phyloP scores from a whole-genome alignment of 2,888 invertebrate species.

The Campoletis raptor region DNA sequence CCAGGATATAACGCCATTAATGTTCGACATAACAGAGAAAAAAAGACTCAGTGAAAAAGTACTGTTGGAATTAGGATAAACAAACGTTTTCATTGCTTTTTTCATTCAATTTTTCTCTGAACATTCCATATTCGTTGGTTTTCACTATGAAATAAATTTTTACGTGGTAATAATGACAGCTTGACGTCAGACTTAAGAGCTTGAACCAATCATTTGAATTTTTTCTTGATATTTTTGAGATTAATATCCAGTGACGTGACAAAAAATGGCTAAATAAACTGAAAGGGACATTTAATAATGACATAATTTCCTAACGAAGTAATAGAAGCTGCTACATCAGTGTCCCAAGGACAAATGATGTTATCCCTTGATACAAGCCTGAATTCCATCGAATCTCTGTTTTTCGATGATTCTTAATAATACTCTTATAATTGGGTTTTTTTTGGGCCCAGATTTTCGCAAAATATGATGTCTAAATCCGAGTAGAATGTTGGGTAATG shows the following conservation, averaged over 20 bases:
- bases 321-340: neutral
- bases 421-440: neutral
- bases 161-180: no score
- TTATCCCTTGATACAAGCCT: neutral
- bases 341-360: neutral
- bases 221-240: no score
- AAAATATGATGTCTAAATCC: conserved; percentile 10
- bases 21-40: neutral
- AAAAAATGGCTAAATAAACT: neutral
- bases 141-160: no score
- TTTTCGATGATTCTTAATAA: neutral
- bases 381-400: neutral
- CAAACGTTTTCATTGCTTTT: neutral
- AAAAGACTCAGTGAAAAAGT: neutral
- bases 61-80: neutral
- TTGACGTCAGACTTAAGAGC: neutral
- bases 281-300: neutral
- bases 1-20: conserved; percentile 20
- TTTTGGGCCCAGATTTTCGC: neutral
- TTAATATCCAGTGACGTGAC: neutral
- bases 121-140: no score
- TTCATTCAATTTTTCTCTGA: neutral
- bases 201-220: no score
- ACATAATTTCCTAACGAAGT: neutral
- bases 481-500: conserved; percentile 50